phyloP scores from a whole-genome alignment of 2,888 invertebrate species.

The Drosophila anceps region DNA sequence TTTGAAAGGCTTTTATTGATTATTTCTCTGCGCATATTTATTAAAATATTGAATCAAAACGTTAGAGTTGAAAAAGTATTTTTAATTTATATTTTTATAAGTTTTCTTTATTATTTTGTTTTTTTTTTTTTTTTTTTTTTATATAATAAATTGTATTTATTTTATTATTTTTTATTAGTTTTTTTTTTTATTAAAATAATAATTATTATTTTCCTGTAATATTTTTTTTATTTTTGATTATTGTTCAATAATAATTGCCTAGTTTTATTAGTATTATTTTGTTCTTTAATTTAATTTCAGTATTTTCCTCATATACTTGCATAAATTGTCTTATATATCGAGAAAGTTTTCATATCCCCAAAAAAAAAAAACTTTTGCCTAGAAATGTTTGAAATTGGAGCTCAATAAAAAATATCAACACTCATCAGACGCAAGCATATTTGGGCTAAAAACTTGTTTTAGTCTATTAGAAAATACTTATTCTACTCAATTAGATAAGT shows the following conservation, averaged over 20 bases:
- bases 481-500: constrained; percentile 3
- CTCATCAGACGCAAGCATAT: not conserved
- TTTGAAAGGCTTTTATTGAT: constrained; percentile 9
- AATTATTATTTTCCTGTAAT: too few relatives aligned
- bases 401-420: not conserved
- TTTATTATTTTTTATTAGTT: not conserved
- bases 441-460: not conserved
- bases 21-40: not conserved
- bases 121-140: too few relatives aligned
- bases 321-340: not conserved
- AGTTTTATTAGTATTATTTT: too few relatives aligned
- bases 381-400: not conserved
- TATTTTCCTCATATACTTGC: too few relatives aligned
- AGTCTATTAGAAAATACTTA: constrained; percentile 1
- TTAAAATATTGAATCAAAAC: not conserved
- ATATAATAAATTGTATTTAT: not conserved
- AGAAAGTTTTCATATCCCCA: not conserved
- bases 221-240: not conserved
- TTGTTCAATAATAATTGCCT: not conserved
- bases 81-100: not conserved
- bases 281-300: too few relatives aligned
- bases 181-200: not conserved
- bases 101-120: not conserved
- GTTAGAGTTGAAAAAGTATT: not conserved
- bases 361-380: not conserved